Evolutionary conservation across 2,113 vertebrate species (phyloP).

Genomic region (Peromyscus californicus): DNA sequence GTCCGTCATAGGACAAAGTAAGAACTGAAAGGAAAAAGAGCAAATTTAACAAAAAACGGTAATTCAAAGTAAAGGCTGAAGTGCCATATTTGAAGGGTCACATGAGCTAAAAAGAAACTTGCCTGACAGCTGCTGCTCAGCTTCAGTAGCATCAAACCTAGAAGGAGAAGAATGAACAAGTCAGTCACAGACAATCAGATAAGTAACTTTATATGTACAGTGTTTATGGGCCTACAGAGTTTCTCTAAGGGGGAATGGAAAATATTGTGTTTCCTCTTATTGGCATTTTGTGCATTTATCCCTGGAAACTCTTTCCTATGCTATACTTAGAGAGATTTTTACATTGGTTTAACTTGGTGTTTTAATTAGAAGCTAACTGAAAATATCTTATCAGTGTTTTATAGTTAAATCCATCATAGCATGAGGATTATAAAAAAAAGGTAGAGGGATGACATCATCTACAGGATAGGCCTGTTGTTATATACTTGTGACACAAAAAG

Average conservation of each 20-base stretch:
- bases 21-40: constrained; percentile 47
- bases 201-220: background rate
- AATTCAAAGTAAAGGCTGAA: constrained; percentile 45
- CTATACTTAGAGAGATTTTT: constrained; percentile 15
- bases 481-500: background rate
- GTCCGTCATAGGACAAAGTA: constrained; percentile 53
- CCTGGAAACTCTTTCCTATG: background rate
- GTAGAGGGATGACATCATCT: background rate
- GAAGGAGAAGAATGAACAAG: constrained; percentile 24
- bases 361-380: constrained; percentile 45
- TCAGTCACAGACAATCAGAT: background rate
- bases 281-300: background rate
- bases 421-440: background rate
- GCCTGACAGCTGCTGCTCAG: background rate
- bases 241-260: background rate
- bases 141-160: constrained; percentile 34
- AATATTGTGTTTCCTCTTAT: background rate
- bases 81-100: constrained; percentile 34
- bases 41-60: constrained; percentile 20
- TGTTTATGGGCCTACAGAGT: background rate
- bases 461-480: background rate
- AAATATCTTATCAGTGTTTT: background rate
- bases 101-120: background rate
- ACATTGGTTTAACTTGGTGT: constrained; percentile 7
- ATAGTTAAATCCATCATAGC: background rate